These are phyloP conservation scores for Sepioteuthis lessoniana DNA, from an alignment of 2,888 invertebrate genomes.

Conservation along the genomic window DNA sequence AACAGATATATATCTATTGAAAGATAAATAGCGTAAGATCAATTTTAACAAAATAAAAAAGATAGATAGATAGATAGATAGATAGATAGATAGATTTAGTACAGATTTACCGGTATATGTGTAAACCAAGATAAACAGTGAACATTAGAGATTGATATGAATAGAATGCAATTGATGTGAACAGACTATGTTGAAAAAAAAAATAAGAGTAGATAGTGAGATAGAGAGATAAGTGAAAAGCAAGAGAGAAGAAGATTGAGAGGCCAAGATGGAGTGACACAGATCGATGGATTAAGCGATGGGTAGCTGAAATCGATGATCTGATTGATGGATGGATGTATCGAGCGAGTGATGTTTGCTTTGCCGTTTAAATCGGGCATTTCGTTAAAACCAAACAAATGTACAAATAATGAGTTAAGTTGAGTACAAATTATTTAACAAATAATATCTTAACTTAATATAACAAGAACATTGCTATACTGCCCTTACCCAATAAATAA, in stretches of 20 bases:
- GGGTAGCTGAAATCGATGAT: background rate
- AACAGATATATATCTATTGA: background rate
- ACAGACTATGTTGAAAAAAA: background rate
- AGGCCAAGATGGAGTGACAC: background rate
- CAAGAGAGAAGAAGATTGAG: background rate
- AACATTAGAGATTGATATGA: too few species aligned
- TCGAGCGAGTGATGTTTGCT: background rate
- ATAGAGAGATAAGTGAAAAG: background rate
- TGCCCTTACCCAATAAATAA: background rate
- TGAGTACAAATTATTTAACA: background rate
- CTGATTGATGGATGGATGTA: background rate
- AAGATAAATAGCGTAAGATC: too few species aligned
- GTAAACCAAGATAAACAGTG: background rate
- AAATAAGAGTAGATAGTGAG: background rate
- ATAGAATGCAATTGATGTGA: background rate
- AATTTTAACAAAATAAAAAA: too few species aligned
- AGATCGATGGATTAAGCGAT: constrained; percentile 33
- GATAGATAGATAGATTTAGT: background rate
- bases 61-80: background rate
- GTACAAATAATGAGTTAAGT: background rate
- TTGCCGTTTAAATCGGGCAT: background rate
- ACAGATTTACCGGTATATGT: too few species aligned
- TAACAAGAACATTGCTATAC: background rate
- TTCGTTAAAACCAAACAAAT: background rate
- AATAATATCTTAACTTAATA: background rate